These are phyloP conservation scores for Scyliorhinus canicula DNA, from an alignment of 2,797 vertebrate genomes.

Conservation along the genomic window DNA sequence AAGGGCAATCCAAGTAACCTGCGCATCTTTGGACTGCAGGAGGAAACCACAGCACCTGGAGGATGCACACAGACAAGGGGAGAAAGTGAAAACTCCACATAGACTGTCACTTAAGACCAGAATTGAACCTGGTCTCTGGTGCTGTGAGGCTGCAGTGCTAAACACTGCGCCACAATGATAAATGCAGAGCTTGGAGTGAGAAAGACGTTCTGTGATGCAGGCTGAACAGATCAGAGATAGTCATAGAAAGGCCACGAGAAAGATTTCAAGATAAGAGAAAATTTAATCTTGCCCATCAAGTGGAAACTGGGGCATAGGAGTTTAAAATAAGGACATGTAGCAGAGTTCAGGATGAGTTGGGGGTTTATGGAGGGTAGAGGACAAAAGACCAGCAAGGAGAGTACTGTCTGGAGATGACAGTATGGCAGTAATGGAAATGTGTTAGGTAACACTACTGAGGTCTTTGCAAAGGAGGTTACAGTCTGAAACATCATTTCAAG, in stretches of 20 bases:
- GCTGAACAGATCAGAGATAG: background rate
- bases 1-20: no score
- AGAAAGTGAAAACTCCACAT: background rate
- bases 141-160: no score
- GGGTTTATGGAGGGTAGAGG: background rate
- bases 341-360: background rate
- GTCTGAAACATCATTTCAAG: background rate
- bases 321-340: background rate
- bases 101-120: no score
- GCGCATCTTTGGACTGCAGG: no score
- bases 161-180: no score
- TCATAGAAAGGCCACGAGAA: background rate
- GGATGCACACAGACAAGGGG: background rate
- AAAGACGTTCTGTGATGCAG: background rate
- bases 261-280: background rate
- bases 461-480: no score
- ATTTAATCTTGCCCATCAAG: background rate
- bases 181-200: background rate
- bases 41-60: no score
- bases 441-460: no score
- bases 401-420: no score
- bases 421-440: background rate
- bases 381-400: no score
- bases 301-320: background rate
- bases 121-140: no score